phyloP scores from a whole-genome alignment of 1,140 invertebrate species.

The Paraescarpia echinospica region DNA sequence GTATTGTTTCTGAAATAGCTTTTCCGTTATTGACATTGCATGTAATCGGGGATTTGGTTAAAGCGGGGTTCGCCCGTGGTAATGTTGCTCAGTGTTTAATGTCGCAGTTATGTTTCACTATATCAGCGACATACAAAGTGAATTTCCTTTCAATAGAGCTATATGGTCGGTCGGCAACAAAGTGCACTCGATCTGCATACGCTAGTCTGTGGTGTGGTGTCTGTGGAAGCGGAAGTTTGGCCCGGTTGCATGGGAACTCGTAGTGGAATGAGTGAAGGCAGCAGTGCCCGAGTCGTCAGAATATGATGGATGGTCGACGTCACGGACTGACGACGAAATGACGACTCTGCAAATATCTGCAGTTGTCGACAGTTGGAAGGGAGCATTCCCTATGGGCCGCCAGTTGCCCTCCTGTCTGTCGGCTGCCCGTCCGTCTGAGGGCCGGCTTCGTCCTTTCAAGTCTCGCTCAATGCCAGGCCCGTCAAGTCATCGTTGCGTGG shows the following conservation, averaged over 20 bases:
- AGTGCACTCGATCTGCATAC: background rate
- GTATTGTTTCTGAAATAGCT: background rate
- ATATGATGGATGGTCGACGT: conserved; percentile 4
- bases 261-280: background rate
- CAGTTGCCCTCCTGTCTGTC: background rate
- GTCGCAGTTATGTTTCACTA: background rate
- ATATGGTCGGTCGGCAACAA: background rate
- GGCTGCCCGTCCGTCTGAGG: background rate
- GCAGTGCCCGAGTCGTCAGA: background rate
- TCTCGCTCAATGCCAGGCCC: background rate
- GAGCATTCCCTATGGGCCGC: background rate
- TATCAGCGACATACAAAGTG: background rate
- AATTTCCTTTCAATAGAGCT: background rate
- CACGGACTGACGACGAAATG: conserved; percentile 3
- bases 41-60: background rate
- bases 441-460: background rate
- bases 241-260: background rate
- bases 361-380: background rate
- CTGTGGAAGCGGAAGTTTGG: background rate
- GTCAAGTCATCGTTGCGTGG: background rate
- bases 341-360: conserved; percentile 4
- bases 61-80: background rate
- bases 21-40: background rate
- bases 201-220: background rate
- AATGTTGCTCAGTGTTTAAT: background rate